Conservation (phyloP, 2,113 vertebrate genomes). For the Tragelaphus strepsiceros region DNA sequence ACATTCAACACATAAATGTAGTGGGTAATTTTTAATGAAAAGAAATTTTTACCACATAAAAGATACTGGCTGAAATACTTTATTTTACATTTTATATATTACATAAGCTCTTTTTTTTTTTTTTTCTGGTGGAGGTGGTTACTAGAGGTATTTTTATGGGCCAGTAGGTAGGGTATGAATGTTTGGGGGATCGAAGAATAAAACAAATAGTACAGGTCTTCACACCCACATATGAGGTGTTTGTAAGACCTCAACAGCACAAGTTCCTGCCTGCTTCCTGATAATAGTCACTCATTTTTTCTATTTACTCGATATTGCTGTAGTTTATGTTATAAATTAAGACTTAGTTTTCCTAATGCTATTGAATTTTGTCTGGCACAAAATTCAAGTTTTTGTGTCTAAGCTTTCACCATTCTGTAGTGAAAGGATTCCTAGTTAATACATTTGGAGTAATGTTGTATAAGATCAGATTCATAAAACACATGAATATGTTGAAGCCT, state of each 20-base stretch:
- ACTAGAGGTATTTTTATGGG: neutral
- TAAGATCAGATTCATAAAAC: neutral
- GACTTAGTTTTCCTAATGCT: neutral
- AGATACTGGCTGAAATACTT: neutral
- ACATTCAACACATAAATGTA: neutral
- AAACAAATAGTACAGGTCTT: neutral
- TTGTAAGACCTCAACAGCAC: neutral
- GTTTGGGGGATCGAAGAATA: neutral
- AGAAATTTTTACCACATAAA: neutral
- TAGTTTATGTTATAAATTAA: neutral
- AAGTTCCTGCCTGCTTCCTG: neutral
- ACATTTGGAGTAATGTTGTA: neutral
- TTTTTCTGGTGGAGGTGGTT: neutral
- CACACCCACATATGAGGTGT: neutral
- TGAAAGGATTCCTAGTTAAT: neutral
- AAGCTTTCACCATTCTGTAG: neutral
- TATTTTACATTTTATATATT: neutral
- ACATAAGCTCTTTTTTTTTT: neutral
- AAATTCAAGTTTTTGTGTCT: neutral
- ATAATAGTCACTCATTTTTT: neutral
- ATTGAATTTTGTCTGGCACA: neutral
- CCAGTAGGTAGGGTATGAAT: neutral
- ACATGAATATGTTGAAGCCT: neutral
- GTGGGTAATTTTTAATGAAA: neutral
- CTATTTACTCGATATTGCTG: neutral